phyloP scores from a whole-genome alignment of 2,797 vertebrate genomes.

The Silurus lanzhouensis region DNA sequence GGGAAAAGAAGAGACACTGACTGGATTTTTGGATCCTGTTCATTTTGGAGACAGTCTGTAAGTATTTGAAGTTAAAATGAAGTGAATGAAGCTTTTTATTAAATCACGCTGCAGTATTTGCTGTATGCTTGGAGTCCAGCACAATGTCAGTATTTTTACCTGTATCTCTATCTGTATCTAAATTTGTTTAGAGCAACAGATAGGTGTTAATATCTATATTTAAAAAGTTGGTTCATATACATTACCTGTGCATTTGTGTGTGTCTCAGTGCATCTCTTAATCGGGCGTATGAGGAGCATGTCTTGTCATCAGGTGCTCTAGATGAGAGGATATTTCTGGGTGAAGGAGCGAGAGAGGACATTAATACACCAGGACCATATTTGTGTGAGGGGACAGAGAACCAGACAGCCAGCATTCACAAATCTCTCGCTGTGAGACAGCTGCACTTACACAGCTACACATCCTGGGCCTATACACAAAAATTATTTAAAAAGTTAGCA shows the following conservation, averaged over 20 bases:
- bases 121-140: background rate
- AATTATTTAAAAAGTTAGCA: background rate
- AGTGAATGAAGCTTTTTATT: background rate
- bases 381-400: conserved; percentile 68
- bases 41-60: conserved; percentile 92
- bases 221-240: background rate
- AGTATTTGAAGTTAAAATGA: conserved; percentile 62
- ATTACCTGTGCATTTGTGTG: background rate
- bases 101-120: background rate
- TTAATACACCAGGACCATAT: conserved; percentile 84
- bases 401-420: conserved; percentile 74
- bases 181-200: background rate
- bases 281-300: conserved; percentile 89
- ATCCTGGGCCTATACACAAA: background rate
- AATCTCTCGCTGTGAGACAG: conserved; percentile 62
- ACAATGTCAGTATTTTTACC: background rate
- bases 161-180: background rate
- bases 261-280: conserved; percentile 82
- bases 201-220: background rate
- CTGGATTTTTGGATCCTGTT: conserved; percentile 88
- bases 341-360: conserved; percentile 86
- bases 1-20: conserved; percentile 88
- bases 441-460: background rate
- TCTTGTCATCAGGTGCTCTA: conserved; percentile 86
- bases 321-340: conserved; percentile 92